Percentiles rank a stretch among this genome's conserved stretches.
These are phyloP conservation scores for Microchirus variegatus DNA, from an alignment of 2,797 vertebrate species.

Conservation along the genomic window DNA sequence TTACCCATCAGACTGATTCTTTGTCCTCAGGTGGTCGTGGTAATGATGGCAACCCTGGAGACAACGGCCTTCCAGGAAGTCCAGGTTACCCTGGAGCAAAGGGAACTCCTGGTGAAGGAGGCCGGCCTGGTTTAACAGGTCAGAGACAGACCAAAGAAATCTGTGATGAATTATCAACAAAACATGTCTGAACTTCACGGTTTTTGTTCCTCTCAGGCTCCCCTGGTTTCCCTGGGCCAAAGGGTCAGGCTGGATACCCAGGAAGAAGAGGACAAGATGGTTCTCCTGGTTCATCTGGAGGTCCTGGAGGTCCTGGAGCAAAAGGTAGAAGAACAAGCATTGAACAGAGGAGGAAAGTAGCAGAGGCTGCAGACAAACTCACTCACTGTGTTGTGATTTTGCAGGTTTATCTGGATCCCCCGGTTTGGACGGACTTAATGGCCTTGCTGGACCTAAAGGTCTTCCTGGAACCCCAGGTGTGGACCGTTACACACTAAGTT, in stretches of 20 bases:
- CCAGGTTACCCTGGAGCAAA: constrained; percentile 82
- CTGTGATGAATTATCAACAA: not conserved
- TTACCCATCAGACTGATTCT: not conserved
- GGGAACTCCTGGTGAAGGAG: constrained; percentile 85
- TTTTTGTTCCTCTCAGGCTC: constrained; percentile 74
- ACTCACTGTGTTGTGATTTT: constrained; percentile 8
- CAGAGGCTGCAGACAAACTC: not conserved
- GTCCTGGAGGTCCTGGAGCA: constrained; percentile 78
- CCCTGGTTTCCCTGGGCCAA: constrained; percentile 81
- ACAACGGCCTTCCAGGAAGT: constrained; percentile 83
- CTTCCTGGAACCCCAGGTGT: constrained; percentile 89
- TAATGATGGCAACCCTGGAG: constrained; percentile 81
- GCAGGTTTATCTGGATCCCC: constrained; percentile 87
- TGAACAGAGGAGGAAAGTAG: not conserved
- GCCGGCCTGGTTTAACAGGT: constrained; percentile 87
- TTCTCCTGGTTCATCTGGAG: constrained; percentile 75
- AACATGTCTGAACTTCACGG: not conserved
- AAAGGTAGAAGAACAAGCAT: constrained; percentile 82
- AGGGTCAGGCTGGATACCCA: constrained; percentile 82
- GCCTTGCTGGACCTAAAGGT: constrained; percentile 90
- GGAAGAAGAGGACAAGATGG: constrained; percentile 85
- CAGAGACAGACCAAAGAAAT: constrained; percentile 23
- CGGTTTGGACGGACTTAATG: constrained; percentile 92
- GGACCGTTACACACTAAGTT: not conserved
- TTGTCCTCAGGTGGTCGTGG: constrained; percentile 80